Conservation (phyloP, 2,888 invertebrate species). For the Ctena decussata region DNA sequence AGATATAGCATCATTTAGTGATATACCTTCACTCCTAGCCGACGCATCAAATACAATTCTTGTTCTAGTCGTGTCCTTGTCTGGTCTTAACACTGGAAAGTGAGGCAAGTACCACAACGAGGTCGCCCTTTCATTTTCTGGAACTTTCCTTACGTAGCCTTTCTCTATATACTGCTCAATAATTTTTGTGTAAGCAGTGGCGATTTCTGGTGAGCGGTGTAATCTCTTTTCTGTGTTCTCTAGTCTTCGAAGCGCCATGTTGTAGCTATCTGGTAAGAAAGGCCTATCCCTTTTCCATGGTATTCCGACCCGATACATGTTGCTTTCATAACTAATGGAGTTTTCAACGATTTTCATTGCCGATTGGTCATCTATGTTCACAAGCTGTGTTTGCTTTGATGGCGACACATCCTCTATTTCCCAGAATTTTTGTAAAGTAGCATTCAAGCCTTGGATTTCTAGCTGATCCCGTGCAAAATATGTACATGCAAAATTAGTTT, state of each 20-base stretch:
- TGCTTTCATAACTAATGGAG: neutral
- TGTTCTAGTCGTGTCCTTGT: conserved; percentile 15
- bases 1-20: neutral
- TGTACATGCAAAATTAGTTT: neutral
- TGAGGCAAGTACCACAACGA: conserved; percentile 34
- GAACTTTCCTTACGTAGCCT: conserved; percentile 21
- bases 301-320: conserved; percentile 27
- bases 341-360: conserved; percentile 13
- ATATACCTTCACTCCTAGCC: neutral
- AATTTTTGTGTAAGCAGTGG: neutral
- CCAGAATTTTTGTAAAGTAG: conserved; percentile 28
- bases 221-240: conserved; percentile 33
- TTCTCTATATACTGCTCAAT: conserved; percentile 8
- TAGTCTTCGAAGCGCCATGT: conserved; percentile 30
- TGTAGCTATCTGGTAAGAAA: conserved; percentile 26
- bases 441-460: neutral
- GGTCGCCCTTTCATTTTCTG: neutral
- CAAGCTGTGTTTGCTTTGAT: neutral
- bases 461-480: neutral
- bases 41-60: conserved; percentile 5
- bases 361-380: neutral
- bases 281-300: conserved; percentile 35
- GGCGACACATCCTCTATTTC: conserved; percentile 17
- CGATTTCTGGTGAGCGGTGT: neutral
- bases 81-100: conserved; percentile 17